Percentiles rank a stretch among this genome's conserved stretches.
These are phyloP conservation scores for Elgaria multicarinata DNA, from an alignment of 2,113 vertebrate genomes.

Conservation along the genomic window DNA sequence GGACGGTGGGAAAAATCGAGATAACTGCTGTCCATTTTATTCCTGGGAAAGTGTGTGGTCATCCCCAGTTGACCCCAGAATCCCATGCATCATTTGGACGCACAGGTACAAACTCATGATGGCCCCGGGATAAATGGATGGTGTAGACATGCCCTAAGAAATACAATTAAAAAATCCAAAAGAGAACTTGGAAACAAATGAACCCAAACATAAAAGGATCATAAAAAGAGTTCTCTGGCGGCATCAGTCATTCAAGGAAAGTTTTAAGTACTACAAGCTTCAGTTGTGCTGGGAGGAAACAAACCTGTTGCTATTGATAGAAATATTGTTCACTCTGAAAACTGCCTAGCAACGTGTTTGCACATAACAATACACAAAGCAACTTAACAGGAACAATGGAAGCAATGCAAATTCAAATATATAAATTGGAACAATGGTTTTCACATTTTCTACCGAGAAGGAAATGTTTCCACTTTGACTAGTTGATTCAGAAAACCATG, in stretches of 20 bases:
- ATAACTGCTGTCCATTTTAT: too few species aligned
- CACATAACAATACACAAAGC: conserved; percentile 36
- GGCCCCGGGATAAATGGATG: too few species aligned
- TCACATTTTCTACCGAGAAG: not conserved
- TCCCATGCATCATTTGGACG: too few species aligned
- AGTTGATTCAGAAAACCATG: not conserved
- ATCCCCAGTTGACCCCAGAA: too few species aligned
- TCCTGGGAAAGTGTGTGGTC: too few species aligned
- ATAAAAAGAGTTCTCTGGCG: conserved; percentile 49
- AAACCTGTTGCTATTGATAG: conserved; percentile 47
- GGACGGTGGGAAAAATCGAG: too few species aligned
- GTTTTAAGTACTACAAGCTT: conserved; percentile 63
- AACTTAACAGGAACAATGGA: conserved; percentile 55
- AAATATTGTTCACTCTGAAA: conserved; percentile 52
- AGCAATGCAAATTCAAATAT: not conserved
- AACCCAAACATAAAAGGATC: conserved; percentile 43
- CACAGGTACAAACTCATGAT: too few species aligned
- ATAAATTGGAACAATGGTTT: not conserved
- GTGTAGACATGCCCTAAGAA: too few species aligned
- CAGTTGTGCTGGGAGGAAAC: conserved; percentile 39
- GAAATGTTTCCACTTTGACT: not conserved
- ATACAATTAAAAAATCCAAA: not conserved
- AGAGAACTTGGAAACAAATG: not conserved
- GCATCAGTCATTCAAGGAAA: conserved; percentile 69
- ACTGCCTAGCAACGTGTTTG: conserved; percentile 53